Base-by-base conservation (phyloP, 30 jellyfish, hydroid and myxozoan species). In the Hydractinia symbiolongicarpus region DNA sequence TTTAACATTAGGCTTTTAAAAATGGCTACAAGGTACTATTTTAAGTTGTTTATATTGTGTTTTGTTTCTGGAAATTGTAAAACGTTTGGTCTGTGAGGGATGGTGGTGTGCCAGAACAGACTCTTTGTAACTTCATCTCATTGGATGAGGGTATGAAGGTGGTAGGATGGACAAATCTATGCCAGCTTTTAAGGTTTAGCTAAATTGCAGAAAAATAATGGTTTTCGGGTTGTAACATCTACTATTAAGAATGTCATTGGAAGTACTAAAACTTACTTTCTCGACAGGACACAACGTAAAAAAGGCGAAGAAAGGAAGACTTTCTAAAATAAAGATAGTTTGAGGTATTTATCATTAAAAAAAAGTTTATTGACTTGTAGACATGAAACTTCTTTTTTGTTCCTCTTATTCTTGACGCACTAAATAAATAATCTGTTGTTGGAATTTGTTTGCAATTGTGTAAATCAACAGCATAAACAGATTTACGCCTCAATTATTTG, bases 61-160 rank as follows among this genome's bases (percentile, higher is more conserved):
- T 71, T 15, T 6, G 80, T 71, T 30, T 0, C 80, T 9, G 80
- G 80, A 15, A 9, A 71, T 30, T 54, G 80, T 71, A 50, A 20
- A 8, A 15, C 9, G 40, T 71, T 71, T n/a, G 80, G 80, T 19
- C 51, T 67, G 1, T 71, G 11, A 71, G 80, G 80, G n/a, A 71
- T 30, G 67, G 9, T 8, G n/a, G 9, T 71, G 80, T 8, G 80
- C 9, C 7, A 19, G 80, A 71, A 71, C 14, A 7, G 80, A 5
- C 80, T 71, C 78, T 67, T 20, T 67, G 15, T 71, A 8, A 50
- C 51, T 71, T n/a, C 2, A 9, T 19, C 51, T 71, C 80, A 71
- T 71, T 9, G 80, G 80, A 50, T 50, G 80, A 71, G 80, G 80
- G 67, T 71, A 71, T 0, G 80, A 71, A 6, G 80, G 9, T 71